These are phyloP conservation scores for Pachyrhynchus sulphureomaculatus DNA, from an alignment of 1,140 invertebrate genomes.

Conservation along the genomic window DNA sequence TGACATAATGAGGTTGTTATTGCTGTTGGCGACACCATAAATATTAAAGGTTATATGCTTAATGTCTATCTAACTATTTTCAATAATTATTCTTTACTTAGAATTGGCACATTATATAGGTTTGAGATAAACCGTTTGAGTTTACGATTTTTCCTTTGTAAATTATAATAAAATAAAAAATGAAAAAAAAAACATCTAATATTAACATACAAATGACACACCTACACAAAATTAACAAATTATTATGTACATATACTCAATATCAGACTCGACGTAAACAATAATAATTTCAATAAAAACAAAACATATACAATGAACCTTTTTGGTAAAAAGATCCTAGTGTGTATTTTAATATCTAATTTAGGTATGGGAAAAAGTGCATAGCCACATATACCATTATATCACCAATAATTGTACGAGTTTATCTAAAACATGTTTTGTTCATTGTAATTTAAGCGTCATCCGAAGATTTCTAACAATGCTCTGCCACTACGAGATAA, in stretches of 20 bases:
- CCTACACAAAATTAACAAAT: not conserved
- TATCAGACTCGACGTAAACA: not conserved
- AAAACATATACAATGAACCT: not conserved
- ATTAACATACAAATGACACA: not conserved
- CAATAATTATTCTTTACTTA: not conserved
- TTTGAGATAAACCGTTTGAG: not conserved
- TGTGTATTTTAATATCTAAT: not conserved
- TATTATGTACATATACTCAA: slow-evolving; percentile 6
- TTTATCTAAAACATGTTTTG: too few species aligned
- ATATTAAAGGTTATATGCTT: not conserved
- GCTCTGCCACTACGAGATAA: too few species aligned
- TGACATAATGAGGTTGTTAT: too few species aligned
- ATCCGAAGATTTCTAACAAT: too few species aligned
- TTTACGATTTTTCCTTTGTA: not conserved
- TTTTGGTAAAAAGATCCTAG: not conserved
- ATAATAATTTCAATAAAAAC: not conserved
- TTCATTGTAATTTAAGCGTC: too few species aligned
- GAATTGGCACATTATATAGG: slow-evolving; percentile 5
- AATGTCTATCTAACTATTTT: not conserved
- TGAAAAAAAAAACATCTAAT: not conserved
- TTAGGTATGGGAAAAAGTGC: not conserved
- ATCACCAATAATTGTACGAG: too few species aligned
- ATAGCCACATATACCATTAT: not conserved
- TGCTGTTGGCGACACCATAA: too few species aligned
- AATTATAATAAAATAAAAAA: not conserved